Percentiles rank a stretch among this genome's conserved stretches.
These are phyloP conservation scores for Numida meleagris DNA, from an alignment of 2,113 vertebrate genomes.

Conservation along the genomic window DNA sequence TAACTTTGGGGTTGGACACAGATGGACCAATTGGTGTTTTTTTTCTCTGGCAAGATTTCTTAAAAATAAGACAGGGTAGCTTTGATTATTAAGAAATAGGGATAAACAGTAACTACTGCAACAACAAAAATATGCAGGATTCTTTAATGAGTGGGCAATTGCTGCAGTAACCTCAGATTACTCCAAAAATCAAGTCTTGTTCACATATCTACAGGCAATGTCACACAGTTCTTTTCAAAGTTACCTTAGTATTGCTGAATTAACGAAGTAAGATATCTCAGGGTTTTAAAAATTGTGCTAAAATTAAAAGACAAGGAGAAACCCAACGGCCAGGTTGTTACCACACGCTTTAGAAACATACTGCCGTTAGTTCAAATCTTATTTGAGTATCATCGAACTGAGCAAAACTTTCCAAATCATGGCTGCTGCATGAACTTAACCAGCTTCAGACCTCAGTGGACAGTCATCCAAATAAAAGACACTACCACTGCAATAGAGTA, in stretches of 20 bases:
- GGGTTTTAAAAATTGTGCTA: background rate
- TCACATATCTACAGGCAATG: background rate
- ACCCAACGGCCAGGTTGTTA: background rate
- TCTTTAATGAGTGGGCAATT: background rate
- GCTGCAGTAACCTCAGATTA: background rate
- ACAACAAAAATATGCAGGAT: rapidly evolving
- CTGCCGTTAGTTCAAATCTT: background rate
- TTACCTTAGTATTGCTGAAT: background rate
- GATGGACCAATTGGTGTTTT: background rate
- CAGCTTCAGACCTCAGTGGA: background rate
- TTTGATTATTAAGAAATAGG: background rate
- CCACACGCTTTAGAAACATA: background rate
- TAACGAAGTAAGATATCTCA: background rate
- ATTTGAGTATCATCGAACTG: background rate
- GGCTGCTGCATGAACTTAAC: background rate
- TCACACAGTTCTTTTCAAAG: background rate
- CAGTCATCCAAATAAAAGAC: background rate
- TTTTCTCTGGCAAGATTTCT: background rate
- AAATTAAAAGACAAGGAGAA: background rate
- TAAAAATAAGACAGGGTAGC: rapidly evolving
- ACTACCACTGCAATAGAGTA: background rate
- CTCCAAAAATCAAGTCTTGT: background rate
- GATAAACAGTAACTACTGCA: background rate
- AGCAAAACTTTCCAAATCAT: background rate
- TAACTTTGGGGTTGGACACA: background rate